Evolutionary conservation across 1,140 invertebrate species (phyloP), one percentile per base, ranked within the genome.

Genomic region (Papilio dardanus): DNA sequence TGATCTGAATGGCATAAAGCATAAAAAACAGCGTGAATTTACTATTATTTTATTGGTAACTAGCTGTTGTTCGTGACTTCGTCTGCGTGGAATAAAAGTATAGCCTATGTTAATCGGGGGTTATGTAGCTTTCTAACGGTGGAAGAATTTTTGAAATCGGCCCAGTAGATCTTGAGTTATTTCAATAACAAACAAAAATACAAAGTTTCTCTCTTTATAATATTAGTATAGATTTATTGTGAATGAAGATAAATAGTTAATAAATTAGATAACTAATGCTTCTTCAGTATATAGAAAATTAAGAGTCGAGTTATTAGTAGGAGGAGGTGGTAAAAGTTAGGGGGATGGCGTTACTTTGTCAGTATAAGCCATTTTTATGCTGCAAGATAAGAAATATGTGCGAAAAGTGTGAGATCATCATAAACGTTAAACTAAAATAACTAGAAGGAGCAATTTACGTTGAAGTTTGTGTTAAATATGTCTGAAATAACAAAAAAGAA

Each of bases 361-460:
- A 58, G 54, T 58, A 58, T 58, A 58, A 58, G 54, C 54, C 24
- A 58, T 24, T 58, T 58, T 58, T 58, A 58, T 58, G 54, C 54
- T 28, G 3, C 21, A 24, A 58, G 54, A 58, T 58, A 58, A 58
- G 54, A 58, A 58, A 58, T 28, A 58, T 58, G 54, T 58, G 54
- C 54, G 54, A 58, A 58, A 58, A 58, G 10, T 58, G 54, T 58
- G 21, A 28, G 54, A 58, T 58, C 54, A 28, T 58, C 54, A 58
- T 58, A 28, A 24, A 58, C 54, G 21, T 58, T 14, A 24, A 58
- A 2, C 10, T 58, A 12, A 24, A 14, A 12, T 3, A 58, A 14
- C 21, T 58, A 24, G 24, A 58, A 58, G 21, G 54, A 58, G 50
- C 21, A 21, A 54, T 21, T 54, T 54, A 54, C 24, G 24, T 24